Evolutionary conservation across 1,140 invertebrate genomes (phyloP), one percentile per base, ranked within the genome.

Genomic region (Asobara japonica): DNA sequence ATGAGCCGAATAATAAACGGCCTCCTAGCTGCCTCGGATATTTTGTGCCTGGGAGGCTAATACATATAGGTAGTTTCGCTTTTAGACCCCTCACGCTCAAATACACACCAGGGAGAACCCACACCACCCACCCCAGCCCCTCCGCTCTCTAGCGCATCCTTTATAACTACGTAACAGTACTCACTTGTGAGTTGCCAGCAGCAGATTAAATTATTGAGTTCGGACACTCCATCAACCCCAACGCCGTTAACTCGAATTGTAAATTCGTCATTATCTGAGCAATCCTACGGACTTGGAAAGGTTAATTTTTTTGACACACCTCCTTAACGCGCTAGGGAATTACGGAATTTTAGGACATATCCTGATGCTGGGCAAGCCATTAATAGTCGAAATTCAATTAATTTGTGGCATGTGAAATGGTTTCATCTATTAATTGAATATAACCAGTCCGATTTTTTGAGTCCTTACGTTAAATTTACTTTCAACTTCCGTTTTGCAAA

Each of bases 1-100:
- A 18, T 48, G 41, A 65, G 22, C 22, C 20, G 38, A 71, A 71
- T 71, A 71, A 71, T 71, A 62, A 65, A 71, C 41, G 61, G 36
- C 31, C 33, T 65, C 25, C 6, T 33, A 27, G 56, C 13, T 56
- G 25, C 20, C 36, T 64, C 38, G 60, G 45, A 70, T 61, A 64
- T 70, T 70, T 45, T 30, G 31, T 29, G 25, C 60, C 30, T 30
- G 60, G 61, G 68, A 60, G 36, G 48, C 56, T 61, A 25, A 38
- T 45, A 56, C 51, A 25, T 27, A 56, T 27, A 25, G 22, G 51
- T 56, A 25, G 41, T 45, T 45, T 56, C 22, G 22, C 51, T 27
- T 22, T 56, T 56, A 56, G 0, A 25, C 51, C 51, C 18, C 18
- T 25, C 51, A 56, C 7, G 51, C 22, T 45, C 41, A 27, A 56